phyloP scores from a whole-genome alignment of 2,888 invertebrate species.

The Elegia similella region DNA sequence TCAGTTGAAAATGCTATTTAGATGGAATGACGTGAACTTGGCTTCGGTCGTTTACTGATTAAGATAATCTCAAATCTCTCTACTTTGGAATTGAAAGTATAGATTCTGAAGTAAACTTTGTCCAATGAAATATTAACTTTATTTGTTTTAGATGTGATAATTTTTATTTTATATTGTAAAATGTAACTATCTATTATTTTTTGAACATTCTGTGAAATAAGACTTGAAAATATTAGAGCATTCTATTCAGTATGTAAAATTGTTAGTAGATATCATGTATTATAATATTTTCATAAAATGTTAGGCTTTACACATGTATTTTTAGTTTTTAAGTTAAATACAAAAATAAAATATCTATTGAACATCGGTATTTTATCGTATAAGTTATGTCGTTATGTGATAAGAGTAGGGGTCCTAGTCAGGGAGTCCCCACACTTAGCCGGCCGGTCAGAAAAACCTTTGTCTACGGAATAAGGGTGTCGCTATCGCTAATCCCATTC shows the following conservation, averaged over 20 bases:
- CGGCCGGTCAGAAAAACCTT: too few species aligned
- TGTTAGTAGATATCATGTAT: constrained; percentile 33
- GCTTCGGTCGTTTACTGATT: too few species aligned
- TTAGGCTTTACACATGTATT: constrained; percentile 62
- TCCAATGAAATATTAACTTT: background rate
- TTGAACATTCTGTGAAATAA: constrained; percentile 27
- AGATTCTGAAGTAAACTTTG: background rate
- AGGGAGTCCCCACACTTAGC: too few species aligned
- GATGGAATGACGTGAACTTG: too few species aligned
- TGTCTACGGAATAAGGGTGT: too few species aligned
- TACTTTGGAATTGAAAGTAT: too few species aligned
- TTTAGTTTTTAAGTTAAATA: constrained; percentile 69
- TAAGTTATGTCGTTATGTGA: constrained; percentile 8
- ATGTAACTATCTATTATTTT: constrained; percentile 28
- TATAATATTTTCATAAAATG: constrained; percentile 41
- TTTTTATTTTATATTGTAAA: constrained; percentile 15
- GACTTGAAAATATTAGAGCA: constrained; percentile 28
- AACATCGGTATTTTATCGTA: constrained; percentile 19
- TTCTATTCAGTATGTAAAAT: constrained; percentile 30
- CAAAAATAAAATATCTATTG: constrained; percentile 50
- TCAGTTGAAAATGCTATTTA: too few species aligned
- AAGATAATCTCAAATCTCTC: too few species aligned
- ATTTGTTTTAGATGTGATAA: constrained; percentile 24
- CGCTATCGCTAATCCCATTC: too few species aligned
- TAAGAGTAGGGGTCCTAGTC: background rate